Evolutionary conservation across 2,113 vertebrate species (phyloP).

Genomic region (Ivindomyrus marchei): DNA sequence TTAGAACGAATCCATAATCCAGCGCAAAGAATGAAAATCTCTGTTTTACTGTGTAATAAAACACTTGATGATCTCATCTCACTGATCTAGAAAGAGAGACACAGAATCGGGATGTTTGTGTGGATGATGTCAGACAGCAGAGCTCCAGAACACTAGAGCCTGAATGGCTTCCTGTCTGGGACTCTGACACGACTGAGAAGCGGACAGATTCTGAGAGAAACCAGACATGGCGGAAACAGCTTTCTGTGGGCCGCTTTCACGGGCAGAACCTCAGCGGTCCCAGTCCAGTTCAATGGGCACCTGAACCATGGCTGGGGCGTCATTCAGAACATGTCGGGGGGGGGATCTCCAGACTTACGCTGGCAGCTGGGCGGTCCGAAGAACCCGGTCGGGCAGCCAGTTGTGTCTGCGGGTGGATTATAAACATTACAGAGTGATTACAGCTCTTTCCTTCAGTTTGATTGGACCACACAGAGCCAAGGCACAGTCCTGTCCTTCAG

Average conservation of each 20-base stretch:
- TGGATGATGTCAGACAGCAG: not conserved
- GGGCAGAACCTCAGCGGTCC: not conserved
- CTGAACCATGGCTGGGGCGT: not conserved
- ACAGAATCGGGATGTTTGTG: not conserved
- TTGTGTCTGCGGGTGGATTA: constrained; percentile 32
- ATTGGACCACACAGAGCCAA: not conserved
- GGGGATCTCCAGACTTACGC: constrained; percentile 47
- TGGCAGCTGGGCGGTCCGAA: constrained; percentile 60
- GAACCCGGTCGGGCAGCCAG: constrained; percentile 55
- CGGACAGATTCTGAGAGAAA: not conserved
- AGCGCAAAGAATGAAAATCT: not conserved
- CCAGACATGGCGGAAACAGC: not conserved
- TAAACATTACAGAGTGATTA: not conserved
- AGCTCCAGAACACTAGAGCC: not conserved
- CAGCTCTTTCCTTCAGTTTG: not conserved
- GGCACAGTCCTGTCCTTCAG: not conserved
- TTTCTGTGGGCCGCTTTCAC: not conserved
- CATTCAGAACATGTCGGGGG: not conserved
- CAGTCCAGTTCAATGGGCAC: not conserved
- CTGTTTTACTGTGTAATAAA: not conserved
- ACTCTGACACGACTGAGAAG: not conserved
- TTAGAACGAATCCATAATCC: not conserved
- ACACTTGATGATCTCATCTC: not conserved
- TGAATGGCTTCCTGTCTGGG: not conserved
- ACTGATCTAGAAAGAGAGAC: not conserved